Conservation (phyloP, 1,140 invertebrate genomes). For the Drosophila ercepeae region DNA sequence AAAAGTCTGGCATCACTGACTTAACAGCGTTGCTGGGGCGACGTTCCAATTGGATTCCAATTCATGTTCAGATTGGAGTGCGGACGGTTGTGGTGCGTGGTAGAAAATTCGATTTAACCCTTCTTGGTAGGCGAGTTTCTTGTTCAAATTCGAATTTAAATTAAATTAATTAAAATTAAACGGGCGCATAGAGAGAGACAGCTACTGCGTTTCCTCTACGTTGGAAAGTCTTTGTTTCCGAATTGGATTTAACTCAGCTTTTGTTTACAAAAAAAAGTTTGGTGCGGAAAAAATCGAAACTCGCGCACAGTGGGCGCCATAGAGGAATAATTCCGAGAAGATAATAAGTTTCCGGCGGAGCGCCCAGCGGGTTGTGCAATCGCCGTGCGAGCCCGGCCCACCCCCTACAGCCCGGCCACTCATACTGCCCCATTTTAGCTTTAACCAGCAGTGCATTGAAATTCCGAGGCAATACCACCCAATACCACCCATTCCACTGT, state of each 20-base stretch:
- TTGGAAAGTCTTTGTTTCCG: neutral
- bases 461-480: slow-evolving; percentile 7
- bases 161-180: too few relatives aligned
- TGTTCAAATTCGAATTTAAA: slow-evolving; percentile 30
- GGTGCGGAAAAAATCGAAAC: slow-evolving; percentile 66
- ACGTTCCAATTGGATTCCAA: slow-evolving; percentile 6
- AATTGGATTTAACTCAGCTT: slow-evolving; percentile 8
- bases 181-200: neutral
- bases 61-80: slow-evolving; percentile 29
- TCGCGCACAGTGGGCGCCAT: slow-evolving; percentile 43
- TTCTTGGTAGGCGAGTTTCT: neutral
- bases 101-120: slow-evolving; percentile 3
- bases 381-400: slow-evolving; percentile 8
- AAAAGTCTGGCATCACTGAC: neutral
- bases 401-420: neutral
- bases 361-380: slow-evolving; percentile 28
- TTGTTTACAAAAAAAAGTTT: slow-evolving; percentile 56
- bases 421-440: neutral
- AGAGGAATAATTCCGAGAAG: slow-evolving; percentile 4
- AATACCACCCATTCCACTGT: slow-evolving; percentile 47
- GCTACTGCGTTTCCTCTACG: neutral
- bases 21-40: slow-evolving; percentile 2
- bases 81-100: slow-evolving; percentile 12
- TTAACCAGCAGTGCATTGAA: slow-evolving; percentile 24
- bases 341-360: slow-evolving; percentile 28